Evolutionary conservation across 1,140 invertebrate genomes (phyloP).

Genomic region (Nomia melanderi): DNA sequence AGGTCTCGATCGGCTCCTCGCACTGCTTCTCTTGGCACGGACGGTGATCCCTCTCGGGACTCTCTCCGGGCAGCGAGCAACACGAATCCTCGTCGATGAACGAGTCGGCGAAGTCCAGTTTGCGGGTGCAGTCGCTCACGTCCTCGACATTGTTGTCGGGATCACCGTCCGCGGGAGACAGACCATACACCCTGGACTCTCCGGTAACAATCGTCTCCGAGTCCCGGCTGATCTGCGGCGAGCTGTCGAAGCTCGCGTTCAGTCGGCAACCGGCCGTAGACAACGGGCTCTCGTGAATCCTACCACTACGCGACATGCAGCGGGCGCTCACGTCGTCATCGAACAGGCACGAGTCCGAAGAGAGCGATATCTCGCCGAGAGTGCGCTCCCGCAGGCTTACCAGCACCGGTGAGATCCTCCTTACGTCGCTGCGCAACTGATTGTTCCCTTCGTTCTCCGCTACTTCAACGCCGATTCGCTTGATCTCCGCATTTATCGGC

Average conservation of each 20-base stretch:
- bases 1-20: neutral
- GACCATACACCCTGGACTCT: neutral
- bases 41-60: constrained; percentile 5
- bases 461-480: constrained; percentile 75
- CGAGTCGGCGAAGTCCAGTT: constrained; percentile 7
- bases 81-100: constrained; percentile 10
- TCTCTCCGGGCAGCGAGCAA: constrained; percentile 20
- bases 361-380: constrained; percentile 76
- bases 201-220: no score
- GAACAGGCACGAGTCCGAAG: constrained; percentile 65
- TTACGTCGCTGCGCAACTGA: constrained; percentile 75
- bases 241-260: neutral
- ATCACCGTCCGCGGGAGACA: neutral
- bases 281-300: neutral
- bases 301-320: neutral
- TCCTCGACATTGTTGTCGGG: no score
- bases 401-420: constrained; percentile 75
- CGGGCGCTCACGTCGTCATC: constrained; percentile 17
- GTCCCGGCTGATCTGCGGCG: neutral
- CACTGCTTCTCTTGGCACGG: constrained; percentile 30
- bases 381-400: constrained; percentile 77
- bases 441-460: constrained; percentile 72
- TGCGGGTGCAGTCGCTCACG: neutral
- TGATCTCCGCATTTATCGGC: constrained; percentile 71
- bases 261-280: neutral